Conservation (phyloP, 2,113 vertebrate species). For the Nasalis larvatus region DNA sequence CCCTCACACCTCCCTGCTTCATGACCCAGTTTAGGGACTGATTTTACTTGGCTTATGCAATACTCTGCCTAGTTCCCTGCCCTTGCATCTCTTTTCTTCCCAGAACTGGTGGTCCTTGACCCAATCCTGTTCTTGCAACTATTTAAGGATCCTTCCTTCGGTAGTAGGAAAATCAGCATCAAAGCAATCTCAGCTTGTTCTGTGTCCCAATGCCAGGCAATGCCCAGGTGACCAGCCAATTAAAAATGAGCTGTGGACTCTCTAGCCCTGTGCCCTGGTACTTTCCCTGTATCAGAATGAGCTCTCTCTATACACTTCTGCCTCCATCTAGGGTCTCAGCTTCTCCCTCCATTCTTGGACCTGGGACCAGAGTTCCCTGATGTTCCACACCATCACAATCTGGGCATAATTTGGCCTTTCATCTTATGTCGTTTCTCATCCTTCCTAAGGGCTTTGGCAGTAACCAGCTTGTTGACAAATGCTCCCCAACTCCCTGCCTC, state of each 20-base stretch:
- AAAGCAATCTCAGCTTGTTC: not conserved
- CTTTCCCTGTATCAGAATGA: not conserved
- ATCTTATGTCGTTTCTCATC: not conserved
- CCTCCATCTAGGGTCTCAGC: not conserved
- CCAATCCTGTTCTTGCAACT: not conserved
- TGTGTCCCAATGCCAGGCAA: not conserved
- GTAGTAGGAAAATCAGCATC: slow-evolving; percentile 14
- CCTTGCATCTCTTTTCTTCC: slow-evolving; percentile 62
- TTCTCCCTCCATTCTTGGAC: not conserved
- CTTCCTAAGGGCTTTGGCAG: not conserved
- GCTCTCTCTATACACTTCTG: not conserved
- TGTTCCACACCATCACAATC: not conserved
- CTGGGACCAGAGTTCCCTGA: not conserved
- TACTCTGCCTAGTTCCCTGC: slow-evolving; percentile 58
- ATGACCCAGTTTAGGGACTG: slow-evolving; percentile 54
- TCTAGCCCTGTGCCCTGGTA: not conserved
- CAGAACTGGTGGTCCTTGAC: slow-evolving; percentile 32
- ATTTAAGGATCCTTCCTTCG: slow-evolving; percentile 29
- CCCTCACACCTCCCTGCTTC: slow-evolving; percentile 76
- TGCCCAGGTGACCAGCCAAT: not conserved
- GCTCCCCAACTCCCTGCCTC: not conserved
- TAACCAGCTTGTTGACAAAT: not conserved
- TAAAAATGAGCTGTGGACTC: not conserved
- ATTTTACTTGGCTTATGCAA: slow-evolving; percentile 76
- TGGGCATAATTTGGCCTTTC: not conserved